Percentiles rank a stretch among this genome's conserved stretches.
Evolutionary conservation across 2,113 vertebrate genomes (phyloP).

Genomic region (Pipa parva): DNA sequence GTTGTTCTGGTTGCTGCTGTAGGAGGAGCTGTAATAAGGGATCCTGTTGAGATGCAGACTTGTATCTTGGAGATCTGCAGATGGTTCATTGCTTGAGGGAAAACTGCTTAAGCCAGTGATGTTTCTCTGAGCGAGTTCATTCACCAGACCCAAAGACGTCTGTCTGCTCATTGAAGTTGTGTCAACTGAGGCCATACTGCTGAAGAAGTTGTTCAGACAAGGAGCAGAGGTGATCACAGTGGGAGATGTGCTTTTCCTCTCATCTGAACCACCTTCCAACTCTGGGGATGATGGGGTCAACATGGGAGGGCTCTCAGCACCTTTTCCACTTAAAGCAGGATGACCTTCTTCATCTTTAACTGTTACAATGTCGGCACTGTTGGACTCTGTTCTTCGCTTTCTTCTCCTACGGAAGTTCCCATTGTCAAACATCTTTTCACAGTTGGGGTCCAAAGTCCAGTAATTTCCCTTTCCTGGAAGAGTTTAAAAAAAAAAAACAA

Average conservation of each 20-base stretch:
- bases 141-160: constrained; percentile 65
- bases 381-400: constrained; percentile 82
- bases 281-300: constrained; percentile 74
- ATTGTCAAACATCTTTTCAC: constrained; percentile 98
- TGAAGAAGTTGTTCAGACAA: constrained; percentile 89
- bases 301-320: constrained; percentile 68
- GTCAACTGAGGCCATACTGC: constrained; percentile 76
- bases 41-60: constrained; percentile 63
- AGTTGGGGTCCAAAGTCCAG: constrained; percentile 97
- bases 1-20: constrained; percentile 67
- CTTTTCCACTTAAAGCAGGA: constrained; percentile 54
- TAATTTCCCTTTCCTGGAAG: constrained; percentile 91
- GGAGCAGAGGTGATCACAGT: constrained; percentile 62
- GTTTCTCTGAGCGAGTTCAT: constrained; percentile 68
- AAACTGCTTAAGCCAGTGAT: constrained; percentile 62
- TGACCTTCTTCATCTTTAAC: constrained; percentile 72
- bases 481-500: constrained; percentile 23
- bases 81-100: constrained; percentile 25
- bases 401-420: constrained; percentile 94
- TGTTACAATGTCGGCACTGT: constrained; percentile 30
- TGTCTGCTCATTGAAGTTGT: constrained; percentile 54
- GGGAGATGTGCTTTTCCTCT: constrained; percentile 73
- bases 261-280: constrained; percentile 66
- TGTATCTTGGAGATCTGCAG: constrained; percentile 65
- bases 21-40: constrained; percentile 84